A percentile compares a stretch with the other conserved stretches of the same genome.
phyloP scores from a whole-genome alignment of 2,797 vertebrate species.

The Hylomyscus alleni region DNA sequence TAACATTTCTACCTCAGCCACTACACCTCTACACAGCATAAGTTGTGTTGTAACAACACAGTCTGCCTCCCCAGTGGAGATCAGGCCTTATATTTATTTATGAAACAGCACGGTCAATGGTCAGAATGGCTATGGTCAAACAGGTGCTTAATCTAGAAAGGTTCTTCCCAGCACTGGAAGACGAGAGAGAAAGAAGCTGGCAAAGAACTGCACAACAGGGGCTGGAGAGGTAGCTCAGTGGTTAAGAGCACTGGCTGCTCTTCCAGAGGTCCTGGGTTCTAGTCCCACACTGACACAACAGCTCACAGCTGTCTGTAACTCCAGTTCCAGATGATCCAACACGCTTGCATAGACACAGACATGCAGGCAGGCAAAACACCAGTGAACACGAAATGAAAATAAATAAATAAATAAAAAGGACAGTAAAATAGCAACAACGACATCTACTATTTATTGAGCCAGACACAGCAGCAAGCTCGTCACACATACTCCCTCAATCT shows the following conservation, averaged over 20 bases:
- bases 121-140: background rate
- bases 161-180: background rate
- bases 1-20: background rate
- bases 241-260: background rate
- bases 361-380: background rate
- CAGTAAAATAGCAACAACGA: background rate
- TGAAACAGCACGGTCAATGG: background rate
- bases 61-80: background rate
- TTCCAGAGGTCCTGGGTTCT: background rate
- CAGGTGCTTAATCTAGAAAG: background rate
- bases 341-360: background rate
- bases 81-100: too few relatives aligned
- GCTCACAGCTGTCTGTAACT: background rate
- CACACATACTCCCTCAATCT: background rate
- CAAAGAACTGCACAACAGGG: background rate
- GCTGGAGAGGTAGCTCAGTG: background rate
- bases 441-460: background rate
- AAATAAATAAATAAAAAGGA: background rate
- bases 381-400: background rate
- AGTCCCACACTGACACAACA: too few relatives aligned
- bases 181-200: background rate
- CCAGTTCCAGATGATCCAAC: background rate
- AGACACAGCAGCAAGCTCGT: background rate
- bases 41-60: background rate
- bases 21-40: background rate